phyloP scores from a whole-genome alignment of 2,113 vertebrate species.

The Hypomesus transpacificus region DNA sequence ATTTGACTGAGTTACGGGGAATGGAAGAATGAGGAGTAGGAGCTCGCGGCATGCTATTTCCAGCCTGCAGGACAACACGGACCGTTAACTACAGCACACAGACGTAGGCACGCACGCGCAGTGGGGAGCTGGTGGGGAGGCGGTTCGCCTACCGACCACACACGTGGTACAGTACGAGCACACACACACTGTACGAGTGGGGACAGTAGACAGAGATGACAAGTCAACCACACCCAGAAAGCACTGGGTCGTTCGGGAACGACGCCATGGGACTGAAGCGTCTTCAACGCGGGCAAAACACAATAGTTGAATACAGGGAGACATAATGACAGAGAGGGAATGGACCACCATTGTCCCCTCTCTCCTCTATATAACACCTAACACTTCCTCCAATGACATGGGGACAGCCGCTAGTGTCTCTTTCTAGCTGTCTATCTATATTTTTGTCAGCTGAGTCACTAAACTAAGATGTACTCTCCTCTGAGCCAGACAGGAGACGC shows the following conservation, averaged over 20 bases:
- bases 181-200: constrained; percentile 5
- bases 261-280: too few relatives aligned
- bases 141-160: too few relatives aligned
- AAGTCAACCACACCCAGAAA: background rate
- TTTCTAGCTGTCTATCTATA: constrained; percentile 18
- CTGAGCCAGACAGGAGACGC: background rate
- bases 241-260: too few relatives aligned
- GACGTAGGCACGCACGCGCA: constrained; percentile 18
- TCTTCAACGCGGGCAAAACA: too few relatives aligned
- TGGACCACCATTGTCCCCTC: too few relatives aligned
- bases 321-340: constrained; percentile 40
- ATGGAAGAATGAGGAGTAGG: too few relatives aligned
- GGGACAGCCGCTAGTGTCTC: background rate
- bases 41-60: background rate
- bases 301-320: too few relatives aligned
- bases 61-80: constrained; percentile 45
- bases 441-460: constrained; percentile 4
- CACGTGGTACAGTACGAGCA: background rate
- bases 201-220: constrained; percentile 13
- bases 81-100: constrained; percentile 39
- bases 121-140: background rate
- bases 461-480: background rate
- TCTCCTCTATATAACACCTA: constrained; percentile 15
- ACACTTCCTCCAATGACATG: constrained; percentile 22
- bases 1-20: too few relatives aligned